Evolutionary conservation across 2,113 vertebrate genomes (phyloP).

Genomic region (Uria lomvia): DNA sequence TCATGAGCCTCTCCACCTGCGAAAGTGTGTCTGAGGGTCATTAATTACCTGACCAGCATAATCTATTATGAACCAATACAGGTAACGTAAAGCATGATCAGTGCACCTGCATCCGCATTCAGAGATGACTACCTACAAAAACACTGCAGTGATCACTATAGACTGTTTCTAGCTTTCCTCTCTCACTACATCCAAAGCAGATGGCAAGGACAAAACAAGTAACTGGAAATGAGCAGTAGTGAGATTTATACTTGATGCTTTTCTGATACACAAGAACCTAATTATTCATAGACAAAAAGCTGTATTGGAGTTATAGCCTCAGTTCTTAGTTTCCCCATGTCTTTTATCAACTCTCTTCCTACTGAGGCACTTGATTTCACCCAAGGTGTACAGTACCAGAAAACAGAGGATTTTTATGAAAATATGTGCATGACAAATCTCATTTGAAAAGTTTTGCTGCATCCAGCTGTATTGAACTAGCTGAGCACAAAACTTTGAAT

Average conservation of each 20-base stretch:
- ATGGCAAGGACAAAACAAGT: neutral
- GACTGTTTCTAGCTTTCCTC: neutral
- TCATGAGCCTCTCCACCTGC: neutral
- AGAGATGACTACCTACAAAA: neutral
- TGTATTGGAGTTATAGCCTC: neutral
- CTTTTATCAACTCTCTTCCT: neutral
- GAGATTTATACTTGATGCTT: neutral
- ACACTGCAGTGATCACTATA: neutral
- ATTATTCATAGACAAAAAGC: neutral
- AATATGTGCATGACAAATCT: neutral
- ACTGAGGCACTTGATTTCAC: neutral
- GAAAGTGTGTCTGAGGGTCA: neutral
- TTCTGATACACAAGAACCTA: neutral
- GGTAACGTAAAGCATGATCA: neutral
- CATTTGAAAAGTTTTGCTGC: neutral
- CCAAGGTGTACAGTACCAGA: neutral
- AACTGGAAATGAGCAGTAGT: neutral
- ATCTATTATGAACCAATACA: neutral
- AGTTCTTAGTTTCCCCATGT: neutral
- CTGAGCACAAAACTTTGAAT: neutral
- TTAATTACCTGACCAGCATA: neutral
- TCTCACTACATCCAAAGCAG: neutral
- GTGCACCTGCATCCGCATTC: neutral
- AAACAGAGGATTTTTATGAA: neutral
- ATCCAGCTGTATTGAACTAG: neutral